A percentile compares a stretch with the other conserved stretches of the same genome.
Evolutionary conservation across 1,140 invertebrate species (phyloP).

Genomic region (Bursaphelenchus mucronatus): DNA sequence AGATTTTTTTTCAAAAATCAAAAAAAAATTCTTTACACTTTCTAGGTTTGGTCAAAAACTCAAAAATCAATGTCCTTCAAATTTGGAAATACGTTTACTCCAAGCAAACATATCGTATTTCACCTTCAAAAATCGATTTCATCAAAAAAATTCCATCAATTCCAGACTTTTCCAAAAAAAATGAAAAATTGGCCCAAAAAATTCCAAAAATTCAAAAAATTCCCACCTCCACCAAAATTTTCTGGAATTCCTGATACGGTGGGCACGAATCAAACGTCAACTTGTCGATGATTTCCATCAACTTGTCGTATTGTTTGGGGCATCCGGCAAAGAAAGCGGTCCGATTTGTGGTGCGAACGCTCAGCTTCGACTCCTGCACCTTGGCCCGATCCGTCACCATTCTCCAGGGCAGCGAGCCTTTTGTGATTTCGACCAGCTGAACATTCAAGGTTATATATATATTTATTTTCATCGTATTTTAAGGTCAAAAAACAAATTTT

Average conservation of each 20-base stretch:
- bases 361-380: conserved; percentile 22
- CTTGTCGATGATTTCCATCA: conserved; percentile 17
- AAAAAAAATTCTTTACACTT: no score
- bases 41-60: no score
- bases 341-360: conserved; percentile 16
- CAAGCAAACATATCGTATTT: no score
- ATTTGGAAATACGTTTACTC: no score
- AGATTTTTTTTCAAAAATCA: no score
- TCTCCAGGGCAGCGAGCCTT: conserved; percentile 29
- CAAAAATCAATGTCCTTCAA: no score
- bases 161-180: no score
- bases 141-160: no score
- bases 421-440: conserved; percentile 26
- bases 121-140: no score
- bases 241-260: conserved; percentile 20
- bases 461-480: no score
- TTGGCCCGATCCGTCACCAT: conserved; percentile 20
- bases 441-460: neutral
- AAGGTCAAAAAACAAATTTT: no score
- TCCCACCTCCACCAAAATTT: conserved; percentile 17
- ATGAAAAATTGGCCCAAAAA: neutral
- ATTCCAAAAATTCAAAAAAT: neutral
- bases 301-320: conserved; percentile 23
- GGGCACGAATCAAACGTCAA: conserved; percentile 24
- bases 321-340: conserved; percentile 22